These are phyloP conservation scores for Psylliodes chrysocephalus DNA, from an alignment of 2,888 invertebrate genomes.

Conservation along the genomic window DNA sequence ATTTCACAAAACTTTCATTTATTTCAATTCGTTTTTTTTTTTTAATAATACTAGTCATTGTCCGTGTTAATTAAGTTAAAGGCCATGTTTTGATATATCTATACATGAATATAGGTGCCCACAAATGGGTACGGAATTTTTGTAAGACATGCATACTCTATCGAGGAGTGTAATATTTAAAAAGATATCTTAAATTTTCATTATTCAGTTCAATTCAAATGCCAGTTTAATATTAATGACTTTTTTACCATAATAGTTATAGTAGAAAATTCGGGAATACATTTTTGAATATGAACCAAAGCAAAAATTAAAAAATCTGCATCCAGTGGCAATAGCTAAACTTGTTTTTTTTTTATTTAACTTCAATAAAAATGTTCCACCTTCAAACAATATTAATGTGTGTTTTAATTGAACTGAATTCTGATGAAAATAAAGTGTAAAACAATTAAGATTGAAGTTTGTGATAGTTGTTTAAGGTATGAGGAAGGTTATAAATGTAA, in stretches of 20 bases:
- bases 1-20: background rate
- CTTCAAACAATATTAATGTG: too few species aligned
- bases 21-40: constrained; percentile 47
- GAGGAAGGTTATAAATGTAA: background rate
- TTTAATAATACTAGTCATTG: constrained; percentile 47
- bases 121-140: constrained; percentile 31
- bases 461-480: background rate
- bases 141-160: constrained; percentile 58
- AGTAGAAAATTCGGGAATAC: too few species aligned
- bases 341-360: too few species aligned
- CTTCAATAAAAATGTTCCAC: too few species aligned
- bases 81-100: constrained; percentile 52
- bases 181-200: too few species aligned
- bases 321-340: too few species aligned
- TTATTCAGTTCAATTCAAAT: too few species aligned
- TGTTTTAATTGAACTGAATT: too few species aligned
- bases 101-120: constrained; percentile 44
- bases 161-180: constrained; percentile 32
- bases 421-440: background rate
- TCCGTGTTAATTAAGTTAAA: constrained; percentile 50
- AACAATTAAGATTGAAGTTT: background rate
- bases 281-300: too few species aligned
- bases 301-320: too few species aligned
- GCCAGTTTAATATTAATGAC: too few species aligned
- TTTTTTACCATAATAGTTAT: too few species aligned